Percentiles rank a stretch among this genome's conserved stretches.
These are phyloP conservation scores for Lepidocyrtoides sp. DNA, from an alignment of 2,888 invertebrate species.

Conservation along the genomic window DNA sequence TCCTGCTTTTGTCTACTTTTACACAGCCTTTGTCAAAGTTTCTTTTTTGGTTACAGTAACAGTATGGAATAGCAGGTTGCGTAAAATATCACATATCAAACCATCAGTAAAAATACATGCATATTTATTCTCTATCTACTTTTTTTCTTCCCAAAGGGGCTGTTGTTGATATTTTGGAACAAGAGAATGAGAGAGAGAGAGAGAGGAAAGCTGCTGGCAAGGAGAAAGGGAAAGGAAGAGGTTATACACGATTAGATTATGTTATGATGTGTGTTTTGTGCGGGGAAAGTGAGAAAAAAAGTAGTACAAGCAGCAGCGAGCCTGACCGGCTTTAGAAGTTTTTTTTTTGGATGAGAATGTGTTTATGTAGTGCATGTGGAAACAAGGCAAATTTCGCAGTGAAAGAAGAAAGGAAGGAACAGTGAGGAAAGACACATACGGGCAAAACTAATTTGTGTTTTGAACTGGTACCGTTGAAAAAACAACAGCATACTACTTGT, in stretches of 20 bases:
- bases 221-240: background rate
- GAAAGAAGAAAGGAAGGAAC: constrained; percentile 2
- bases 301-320: constrained; percentile 26
- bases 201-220: background rate
- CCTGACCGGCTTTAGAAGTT: background rate
- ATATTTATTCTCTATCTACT: background rate
- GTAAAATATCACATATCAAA: too few species aligned
- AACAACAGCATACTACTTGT: constrained; percentile 40
- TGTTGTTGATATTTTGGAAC: constrained; percentile 46
- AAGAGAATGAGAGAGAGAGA: background rate
- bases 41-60: background rate
- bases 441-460: constrained; percentile 84
- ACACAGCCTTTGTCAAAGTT: background rate
- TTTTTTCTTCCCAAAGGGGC: constrained; percentile 3
- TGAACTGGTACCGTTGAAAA: constrained; percentile 54
- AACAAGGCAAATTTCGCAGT: background rate
- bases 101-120: too few species aligned
- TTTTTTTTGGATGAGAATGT: background rate
- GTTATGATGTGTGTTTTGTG: constrained; percentile 28
- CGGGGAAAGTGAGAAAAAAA: constrained; percentile 44
- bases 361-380: background rate
- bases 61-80: too few species aligned
- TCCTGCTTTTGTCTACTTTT: background rate
- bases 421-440: constrained; percentile 61
- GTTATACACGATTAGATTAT: constrained; percentile 56